A percentile compares a stretch with the other conserved stretches of the same genome.
Conservation (phyloP, 1,140 invertebrate species). For the Tetragonula clypearis region DNA sequence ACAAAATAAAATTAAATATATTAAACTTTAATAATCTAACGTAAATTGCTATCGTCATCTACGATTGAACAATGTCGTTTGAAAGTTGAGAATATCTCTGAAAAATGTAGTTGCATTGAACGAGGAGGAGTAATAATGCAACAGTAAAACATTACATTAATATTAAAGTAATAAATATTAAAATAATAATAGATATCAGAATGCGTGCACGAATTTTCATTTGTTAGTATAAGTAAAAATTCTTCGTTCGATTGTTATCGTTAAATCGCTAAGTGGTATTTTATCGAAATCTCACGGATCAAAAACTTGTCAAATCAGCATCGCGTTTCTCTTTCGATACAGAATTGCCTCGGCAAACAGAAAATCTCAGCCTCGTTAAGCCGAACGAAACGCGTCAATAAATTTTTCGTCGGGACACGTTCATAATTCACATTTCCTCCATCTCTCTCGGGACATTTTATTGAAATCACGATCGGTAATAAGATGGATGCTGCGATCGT, state of each 20-base stretch:
- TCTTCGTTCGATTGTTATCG: neutral
- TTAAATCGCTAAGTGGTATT: neutral
- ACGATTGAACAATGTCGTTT: too few relatives aligned
- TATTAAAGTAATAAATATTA: too few relatives aligned
- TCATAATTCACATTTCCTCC: neutral
- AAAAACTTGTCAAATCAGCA: too few relatives aligned
- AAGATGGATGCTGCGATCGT: slow-evolving; percentile 37
- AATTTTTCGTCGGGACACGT: neutral
- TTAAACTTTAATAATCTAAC: too few relatives aligned
- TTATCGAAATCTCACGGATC: neutral
- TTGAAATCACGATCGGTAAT: slow-evolving; percentile 51
- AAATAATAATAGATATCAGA: neutral
- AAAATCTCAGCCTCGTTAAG: neutral
- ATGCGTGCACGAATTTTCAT: neutral
- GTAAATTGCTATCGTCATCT: too few relatives aligned
- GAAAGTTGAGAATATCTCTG: neutral
- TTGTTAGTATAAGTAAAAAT: neutral
- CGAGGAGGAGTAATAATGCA: neutral
- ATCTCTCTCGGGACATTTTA: too few relatives aligned
- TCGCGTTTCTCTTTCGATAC: neutral
- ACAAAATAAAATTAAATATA: too few relatives aligned
- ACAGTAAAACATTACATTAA: neutral
- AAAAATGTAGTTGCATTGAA: neutral
- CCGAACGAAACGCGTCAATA: neutral
- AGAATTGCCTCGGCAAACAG: neutral